These are phyloP conservation scores for Monoplex corrugatus DNA, from an alignment of 2,888 invertebrate species.

Conservation along the genomic window DNA sequence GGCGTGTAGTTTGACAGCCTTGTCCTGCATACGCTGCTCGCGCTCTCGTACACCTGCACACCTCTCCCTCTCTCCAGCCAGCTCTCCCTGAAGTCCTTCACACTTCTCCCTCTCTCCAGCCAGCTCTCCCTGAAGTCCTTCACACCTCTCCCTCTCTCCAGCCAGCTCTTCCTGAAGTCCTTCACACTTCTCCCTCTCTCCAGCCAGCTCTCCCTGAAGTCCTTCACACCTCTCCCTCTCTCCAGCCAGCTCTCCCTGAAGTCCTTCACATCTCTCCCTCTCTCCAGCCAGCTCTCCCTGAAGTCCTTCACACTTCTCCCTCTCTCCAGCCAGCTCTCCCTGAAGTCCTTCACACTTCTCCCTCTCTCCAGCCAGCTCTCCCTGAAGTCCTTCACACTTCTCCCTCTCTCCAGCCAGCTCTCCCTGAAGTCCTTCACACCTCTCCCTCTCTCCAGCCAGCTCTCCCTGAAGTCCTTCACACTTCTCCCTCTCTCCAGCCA, in stretches of 20 bases:
- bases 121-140: background rate
- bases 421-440: background rate
- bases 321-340: background rate
- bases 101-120: background rate
- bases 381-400: background rate
- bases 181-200: background rate
- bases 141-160: background rate
- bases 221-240: background rate
- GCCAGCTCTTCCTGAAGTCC: background rate
- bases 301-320: background rate
- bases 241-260: background rate
- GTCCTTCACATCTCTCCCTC: background rate
- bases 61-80: background rate
- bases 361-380: background rate
- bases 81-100: background rate
- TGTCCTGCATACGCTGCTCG: background rate
- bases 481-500: background rate
- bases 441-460: background rate
- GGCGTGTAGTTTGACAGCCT: constrained; percentile 20
- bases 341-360: background rate
- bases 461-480: background rate
- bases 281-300: background rate
- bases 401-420: background rate
- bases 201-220: background rate
- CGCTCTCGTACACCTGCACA: background rate